phyloP scores from a whole-genome alignment of 2,797 vertebrate species.

The Crenichthys baileyi region DNA sequence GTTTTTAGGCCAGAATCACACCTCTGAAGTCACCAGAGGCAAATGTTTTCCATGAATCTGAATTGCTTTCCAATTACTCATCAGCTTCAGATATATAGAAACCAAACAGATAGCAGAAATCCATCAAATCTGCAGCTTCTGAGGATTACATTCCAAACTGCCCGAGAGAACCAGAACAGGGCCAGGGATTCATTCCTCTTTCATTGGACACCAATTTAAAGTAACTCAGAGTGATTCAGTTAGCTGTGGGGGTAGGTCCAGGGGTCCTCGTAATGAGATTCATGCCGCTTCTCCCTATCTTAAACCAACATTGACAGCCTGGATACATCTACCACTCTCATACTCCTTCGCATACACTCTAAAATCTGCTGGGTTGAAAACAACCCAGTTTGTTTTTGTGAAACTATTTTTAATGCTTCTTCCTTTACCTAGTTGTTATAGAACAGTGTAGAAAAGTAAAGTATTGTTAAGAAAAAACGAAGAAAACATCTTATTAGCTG shows the following conservation, averaged over 20 bases:
- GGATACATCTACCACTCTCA: conserved; percentile 67
- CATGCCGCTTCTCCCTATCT: conserved; percentile 74
- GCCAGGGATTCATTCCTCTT: conserved; percentile 80
- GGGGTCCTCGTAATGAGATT: conserved; percentile 78
- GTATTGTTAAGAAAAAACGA: background rate
- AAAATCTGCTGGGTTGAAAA: background rate
- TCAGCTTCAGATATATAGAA: conserved; percentile 32
- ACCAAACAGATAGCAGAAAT: conserved; percentile 51
- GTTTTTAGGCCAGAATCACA: conserved; percentile 12
- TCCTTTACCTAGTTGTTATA: background rate
- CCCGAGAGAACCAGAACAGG: conserved; percentile 73
- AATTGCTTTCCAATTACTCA: conserved; percentile 42
- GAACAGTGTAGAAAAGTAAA: background rate
- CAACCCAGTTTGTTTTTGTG: background rate
- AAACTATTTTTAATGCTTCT: background rate
- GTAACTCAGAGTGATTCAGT: conserved; percentile 79
- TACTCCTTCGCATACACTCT: conserved; percentile 9
- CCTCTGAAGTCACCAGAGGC: conserved; percentile 1
- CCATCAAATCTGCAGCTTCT: conserved; percentile 56
- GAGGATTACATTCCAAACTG: conserved; percentile 62
- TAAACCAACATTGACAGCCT: conserved; percentile 71
- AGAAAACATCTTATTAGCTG: background rate
- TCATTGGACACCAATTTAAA: conserved; percentile 82
- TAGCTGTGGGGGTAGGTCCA: conserved; percentile 74
- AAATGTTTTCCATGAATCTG: conserved; percentile 15